phyloP scores from a whole-genome alignment of 2,888 invertebrate species.

The Toxonevra muliebris region DNA sequence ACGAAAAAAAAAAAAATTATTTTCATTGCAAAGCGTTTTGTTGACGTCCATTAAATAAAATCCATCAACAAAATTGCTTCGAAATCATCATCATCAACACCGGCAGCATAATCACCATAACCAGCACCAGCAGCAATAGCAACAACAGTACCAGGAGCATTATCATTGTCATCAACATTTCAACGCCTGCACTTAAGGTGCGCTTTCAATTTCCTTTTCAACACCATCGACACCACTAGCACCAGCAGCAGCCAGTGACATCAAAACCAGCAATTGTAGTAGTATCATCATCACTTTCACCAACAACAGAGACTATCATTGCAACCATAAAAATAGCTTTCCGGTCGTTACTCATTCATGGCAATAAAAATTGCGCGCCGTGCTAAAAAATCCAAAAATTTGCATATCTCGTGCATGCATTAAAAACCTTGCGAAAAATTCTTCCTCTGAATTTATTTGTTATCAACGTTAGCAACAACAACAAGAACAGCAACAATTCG shows the following conservation, averaged over 20 bases:
- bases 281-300: too few species aligned
- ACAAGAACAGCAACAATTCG: neutral
- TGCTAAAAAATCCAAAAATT: slow-evolving; percentile 46
- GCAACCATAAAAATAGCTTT: slow-evolving; percentile 60
- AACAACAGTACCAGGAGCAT: neutral
- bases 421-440: slow-evolving; percentile 25
- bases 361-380: slow-evolving; percentile 31
- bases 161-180: neutral
- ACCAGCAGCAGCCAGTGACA: neutral
- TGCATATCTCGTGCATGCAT: slow-evolving; percentile 53
- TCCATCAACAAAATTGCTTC: slow-evolving; percentile 61
- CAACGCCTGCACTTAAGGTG: slow-evolving; percentile 7
- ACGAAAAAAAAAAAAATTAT: neutral
- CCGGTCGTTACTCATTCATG: slow-evolving; percentile 63
- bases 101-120: neutral
- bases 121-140: neutral
- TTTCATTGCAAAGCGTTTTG: slow-evolving; percentile 9
- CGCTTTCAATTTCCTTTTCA: neutral
- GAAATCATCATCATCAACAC: slow-evolving; percentile 26
- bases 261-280: neutral
- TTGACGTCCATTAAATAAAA: slow-evolving; percentile 53
- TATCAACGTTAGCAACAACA: slow-evolving; percentile 14
- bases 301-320: slow-evolving; percentile 45
- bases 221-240: neutral
- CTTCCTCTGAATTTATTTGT: neutral